Conservation (phyloP, 2,113 vertebrate species). For the Nothobranchius kuhntae region DNA sequence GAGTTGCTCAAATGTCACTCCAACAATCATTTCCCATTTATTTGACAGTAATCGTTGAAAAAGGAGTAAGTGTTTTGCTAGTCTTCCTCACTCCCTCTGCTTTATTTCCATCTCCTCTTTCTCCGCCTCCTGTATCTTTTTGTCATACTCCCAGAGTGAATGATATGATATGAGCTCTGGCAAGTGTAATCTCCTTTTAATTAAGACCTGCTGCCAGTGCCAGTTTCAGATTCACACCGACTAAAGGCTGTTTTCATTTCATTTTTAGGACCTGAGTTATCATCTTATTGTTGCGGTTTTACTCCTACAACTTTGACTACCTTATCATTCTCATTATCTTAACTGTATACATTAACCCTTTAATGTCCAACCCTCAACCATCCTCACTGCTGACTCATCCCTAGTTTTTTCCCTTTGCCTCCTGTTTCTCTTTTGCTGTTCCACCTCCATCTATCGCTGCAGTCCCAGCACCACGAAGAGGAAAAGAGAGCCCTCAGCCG, state of each 20-base stretch:
- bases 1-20: constrained; percentile 31
- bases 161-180: constrained; percentile 70
- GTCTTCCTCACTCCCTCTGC: constrained; percentile 14
- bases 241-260: constrained; percentile 38
- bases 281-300: constrained; percentile 37
- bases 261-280: constrained; percentile 48
- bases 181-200: constrained; percentile 75
- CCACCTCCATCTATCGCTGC: constrained; percentile 29
- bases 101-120: constrained; percentile 16
- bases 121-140: constrained; percentile 12
- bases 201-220: constrained; percentile 66
- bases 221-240: constrained; percentile 51
- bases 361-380: constrained; percentile 20
- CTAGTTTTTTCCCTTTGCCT: neutral
- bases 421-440: neutral
- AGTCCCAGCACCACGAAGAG: constrained; percentile 93
- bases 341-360: constrained; percentile 19
- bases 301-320: constrained; percentile 31
- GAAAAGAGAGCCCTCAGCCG: constrained; percentile 93
- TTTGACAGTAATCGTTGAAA: constrained; percentile 55
- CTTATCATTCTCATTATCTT: constrained; percentile 39
- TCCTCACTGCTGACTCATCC: constrained; percentile 8
- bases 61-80: constrained; percentile 46
- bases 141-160: constrained; percentile 56
- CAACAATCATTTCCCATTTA: constrained; percentile 37